Conservation (phyloP, 2,113 vertebrate species). For the Numenius arquata region DNA sequence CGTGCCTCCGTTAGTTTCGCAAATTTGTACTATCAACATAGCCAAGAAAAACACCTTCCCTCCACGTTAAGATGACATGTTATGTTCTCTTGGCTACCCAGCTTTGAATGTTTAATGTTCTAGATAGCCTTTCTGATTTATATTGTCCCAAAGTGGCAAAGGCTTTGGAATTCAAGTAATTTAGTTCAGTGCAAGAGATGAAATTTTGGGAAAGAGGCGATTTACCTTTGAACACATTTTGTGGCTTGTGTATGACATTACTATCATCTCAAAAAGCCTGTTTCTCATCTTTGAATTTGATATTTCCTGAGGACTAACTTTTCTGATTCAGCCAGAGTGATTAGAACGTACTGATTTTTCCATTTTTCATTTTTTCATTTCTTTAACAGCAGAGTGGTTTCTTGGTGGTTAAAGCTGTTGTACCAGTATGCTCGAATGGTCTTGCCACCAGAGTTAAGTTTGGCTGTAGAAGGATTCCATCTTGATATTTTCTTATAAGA, state of each 20-base stretch:
- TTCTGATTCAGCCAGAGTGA: background rate
- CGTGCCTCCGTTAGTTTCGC: background rate
- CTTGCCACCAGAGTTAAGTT: background rate
- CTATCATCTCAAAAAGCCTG: background rate
- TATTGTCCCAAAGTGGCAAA: background rate
- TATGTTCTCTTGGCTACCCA: background rate
- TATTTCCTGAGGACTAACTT: background rate
- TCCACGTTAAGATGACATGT: background rate
- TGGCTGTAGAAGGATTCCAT: background rate
- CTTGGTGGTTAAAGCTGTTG: background rate
- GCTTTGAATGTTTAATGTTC: background rate
- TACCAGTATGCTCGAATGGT: background rate
- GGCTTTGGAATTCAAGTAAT: background rate
- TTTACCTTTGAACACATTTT: background rate
- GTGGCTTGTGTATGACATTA: background rate
- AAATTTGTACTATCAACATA: background rate
- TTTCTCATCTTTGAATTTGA: background rate
- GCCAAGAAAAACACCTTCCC: background rate
- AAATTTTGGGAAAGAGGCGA: background rate
- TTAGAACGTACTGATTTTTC: background rate
- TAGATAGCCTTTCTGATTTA: background rate
- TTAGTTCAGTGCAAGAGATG: background rate
- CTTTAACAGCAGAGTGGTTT: background rate
- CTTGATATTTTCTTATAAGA: background rate
- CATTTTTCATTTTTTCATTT: background rate